Evolutionary conservation across 2,888 invertebrate species (phyloP), one percentile per base, ranked within the genome.

Genomic region (Caenorhabditis sinica): DNA sequence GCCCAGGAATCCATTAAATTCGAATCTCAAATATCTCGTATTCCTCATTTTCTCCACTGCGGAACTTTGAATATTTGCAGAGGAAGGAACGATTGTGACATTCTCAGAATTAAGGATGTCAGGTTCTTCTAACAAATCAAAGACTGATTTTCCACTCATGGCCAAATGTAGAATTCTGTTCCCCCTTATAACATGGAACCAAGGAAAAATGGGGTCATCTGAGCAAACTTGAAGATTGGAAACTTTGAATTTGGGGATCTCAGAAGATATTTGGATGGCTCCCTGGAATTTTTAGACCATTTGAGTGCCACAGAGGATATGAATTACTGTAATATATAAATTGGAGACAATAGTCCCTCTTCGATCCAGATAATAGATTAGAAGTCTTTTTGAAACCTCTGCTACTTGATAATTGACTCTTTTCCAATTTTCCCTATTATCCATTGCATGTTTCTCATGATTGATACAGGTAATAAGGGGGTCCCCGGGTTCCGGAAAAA

Each of bases 301-400:
- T 53, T 6, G 53, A n/a, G 8, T 53, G 13, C 28, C 33, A 43
- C 17, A 11, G 56, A 56, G 2, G n/a, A 43, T 11, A 40, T 2
- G 6, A 11, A 43, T 58, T 25, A 65, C 74, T n/a, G 40, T 51
- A 11, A 74, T 0, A 11, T 17, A n/a, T 1, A 74, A 61, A 11
- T 63, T 51, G 0, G 0, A 9, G 1, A 74, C 11, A 17, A 63
- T 53, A 0, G 74, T 74, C 0, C 65, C 74, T 40, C 40, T 15
- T n/a, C 74, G 13, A 5, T 40, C 40, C 6, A 74, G 53, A 53
- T 25, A 74, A 33, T 40, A 63, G 8, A 23, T 9, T n/a, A 73
- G 23, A 51, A 43, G 9, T n/a, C 30, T 17, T 15, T 9, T 15
- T 2, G n/a, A 11, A 49, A 45, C n/a, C 2, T 65, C 23, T 17